Conservation (phyloP, 1,140 invertebrate genomes). For the Bombus superbus region DNA sequence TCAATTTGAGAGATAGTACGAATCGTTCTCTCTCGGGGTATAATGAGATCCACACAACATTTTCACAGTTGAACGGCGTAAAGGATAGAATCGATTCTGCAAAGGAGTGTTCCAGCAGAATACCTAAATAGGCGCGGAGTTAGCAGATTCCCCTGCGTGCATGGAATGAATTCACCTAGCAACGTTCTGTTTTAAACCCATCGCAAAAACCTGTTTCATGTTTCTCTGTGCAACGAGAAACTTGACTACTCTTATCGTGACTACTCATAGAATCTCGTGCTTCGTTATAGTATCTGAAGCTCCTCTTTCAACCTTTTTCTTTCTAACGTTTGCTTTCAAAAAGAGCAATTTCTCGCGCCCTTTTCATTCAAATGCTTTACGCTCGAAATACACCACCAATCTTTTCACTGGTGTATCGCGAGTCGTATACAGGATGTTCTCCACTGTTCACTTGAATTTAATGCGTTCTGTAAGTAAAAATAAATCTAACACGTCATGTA, state of each 20-base stretch:
- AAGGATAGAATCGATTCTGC: not conserved
- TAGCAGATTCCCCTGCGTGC: not conserved
- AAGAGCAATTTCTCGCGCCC: not conserved
- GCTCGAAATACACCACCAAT: not conserved
- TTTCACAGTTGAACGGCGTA: not conserved
- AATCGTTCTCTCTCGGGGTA: not conserved
- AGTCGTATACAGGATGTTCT: not conserved
- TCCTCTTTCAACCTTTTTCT: not conserved
- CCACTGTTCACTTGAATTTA: not conserved
- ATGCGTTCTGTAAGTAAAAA: not conserved
- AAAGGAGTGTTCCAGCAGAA: not conserved
- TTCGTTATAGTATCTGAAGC: not conserved
- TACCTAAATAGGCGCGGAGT: not conserved
- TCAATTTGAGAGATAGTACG: not conserved
- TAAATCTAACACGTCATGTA: not conserved
- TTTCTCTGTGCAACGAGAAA: not conserved
- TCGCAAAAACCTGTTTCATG: not conserved
- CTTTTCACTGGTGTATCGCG: not conserved
- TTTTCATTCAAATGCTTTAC: conserved; percentile 20
- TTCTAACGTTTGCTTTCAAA: not conserved
- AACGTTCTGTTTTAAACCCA: not conserved
- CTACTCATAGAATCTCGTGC: not conserved
- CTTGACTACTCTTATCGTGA: conserved; percentile 4
- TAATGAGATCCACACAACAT: not conserved
- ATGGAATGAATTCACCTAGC: not conserved